These are phyloP conservation scores for Astyanax mexicanus DNA, from an alignment of 2,797 vertebrate species.

Conservation along the genomic window DNA sequence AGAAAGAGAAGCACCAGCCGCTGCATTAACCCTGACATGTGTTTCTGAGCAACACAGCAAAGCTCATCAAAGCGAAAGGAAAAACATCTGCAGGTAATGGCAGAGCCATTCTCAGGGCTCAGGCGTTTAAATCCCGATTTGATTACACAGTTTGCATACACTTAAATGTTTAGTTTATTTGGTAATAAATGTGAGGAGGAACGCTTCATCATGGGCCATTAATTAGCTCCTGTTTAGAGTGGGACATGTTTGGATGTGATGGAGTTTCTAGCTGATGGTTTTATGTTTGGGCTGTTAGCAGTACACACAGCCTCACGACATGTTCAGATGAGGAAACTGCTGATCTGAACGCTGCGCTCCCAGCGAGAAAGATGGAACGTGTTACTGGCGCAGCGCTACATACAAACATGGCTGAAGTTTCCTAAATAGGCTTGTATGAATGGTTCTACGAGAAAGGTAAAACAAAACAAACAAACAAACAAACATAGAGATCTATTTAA, in stretches of 20 bases:
- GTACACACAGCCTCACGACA: conserved; percentile 21
- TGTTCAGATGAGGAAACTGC: conserved; percentile 16
- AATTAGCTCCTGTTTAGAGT: conserved; percentile 54
- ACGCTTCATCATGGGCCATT: conserved; percentile 37
- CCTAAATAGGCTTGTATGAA: background rate
- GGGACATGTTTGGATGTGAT: conserved; percentile 41
- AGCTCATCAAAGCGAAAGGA: conserved; percentile 29
- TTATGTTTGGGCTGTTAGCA: conserved; percentile 22
- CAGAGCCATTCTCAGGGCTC: conserved; percentile 15
- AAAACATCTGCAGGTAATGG: conserved; percentile 61
- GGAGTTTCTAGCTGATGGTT: conserved; percentile 24
- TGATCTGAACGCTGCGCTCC: conserved; percentile 2
- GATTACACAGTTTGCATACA: conserved; percentile 44
- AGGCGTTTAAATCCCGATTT: conserved; percentile 31
- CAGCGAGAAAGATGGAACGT: background rate
- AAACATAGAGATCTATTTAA: no score
- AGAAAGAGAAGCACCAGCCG: conserved; percentile 10
- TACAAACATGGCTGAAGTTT: no score
- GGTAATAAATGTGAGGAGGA: conserved; percentile 40
- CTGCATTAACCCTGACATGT: conserved; percentile 31
- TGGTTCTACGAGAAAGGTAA: background rate
- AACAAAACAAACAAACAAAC: no score
- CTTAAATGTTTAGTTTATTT: conserved; percentile 56
- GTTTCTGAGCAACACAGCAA: conserved; percentile 25
- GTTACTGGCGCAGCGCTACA: no score